Conservation (phyloP, 2,113 vertebrate species). For the Gobius niger region DNA sequence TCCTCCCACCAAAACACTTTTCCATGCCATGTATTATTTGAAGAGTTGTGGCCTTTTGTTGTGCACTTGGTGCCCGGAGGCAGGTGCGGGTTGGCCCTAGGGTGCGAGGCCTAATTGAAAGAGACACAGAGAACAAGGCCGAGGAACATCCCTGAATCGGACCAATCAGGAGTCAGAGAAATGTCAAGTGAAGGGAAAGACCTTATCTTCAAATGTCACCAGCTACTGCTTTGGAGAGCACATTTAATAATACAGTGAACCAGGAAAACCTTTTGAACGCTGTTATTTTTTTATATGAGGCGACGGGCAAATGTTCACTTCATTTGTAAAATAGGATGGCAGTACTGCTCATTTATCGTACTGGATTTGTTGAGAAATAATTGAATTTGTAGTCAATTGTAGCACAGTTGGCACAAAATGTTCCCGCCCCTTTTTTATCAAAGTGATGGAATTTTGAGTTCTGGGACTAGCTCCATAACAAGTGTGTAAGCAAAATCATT, state of each 20-base stretch:
- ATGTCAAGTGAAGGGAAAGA: slow-evolving; percentile 55
- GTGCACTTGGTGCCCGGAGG: slow-evolving; percentile 36
- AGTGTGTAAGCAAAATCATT: too few relatives aligned
- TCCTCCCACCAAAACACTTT: neutral
- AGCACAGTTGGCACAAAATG: too few relatives aligned
- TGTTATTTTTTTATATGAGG: neutral
- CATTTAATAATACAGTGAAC: neutral
- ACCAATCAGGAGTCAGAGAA: slow-evolving; percentile 49
- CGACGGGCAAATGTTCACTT: neutral
- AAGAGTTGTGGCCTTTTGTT: slow-evolving; percentile 39
- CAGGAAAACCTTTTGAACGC: neutral
- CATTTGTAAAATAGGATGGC: too few relatives aligned
- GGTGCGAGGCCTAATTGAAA: slow-evolving; percentile 54
- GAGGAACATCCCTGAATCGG: slow-evolving; percentile 42
- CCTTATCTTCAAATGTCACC: slow-evolving; percentile 5
- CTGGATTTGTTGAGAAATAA: too few relatives aligned
- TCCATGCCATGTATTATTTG: slow-evolving; percentile 4
- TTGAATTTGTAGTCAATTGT: too few relatives aligned
- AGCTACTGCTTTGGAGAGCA: neutral
- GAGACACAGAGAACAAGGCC: slow-evolving; percentile 54
- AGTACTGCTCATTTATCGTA: neutral
- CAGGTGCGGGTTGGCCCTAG: slow-evolving; percentile 18
- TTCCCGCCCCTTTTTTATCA: too few relatives aligned
- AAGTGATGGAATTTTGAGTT: too few relatives aligned
- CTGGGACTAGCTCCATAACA: too few relatives aligned